These are phyloP conservation scores for Spodoptera picta DNA, from an alignment of 2,888 invertebrate genomes.

Conservation along the genomic window DNA sequence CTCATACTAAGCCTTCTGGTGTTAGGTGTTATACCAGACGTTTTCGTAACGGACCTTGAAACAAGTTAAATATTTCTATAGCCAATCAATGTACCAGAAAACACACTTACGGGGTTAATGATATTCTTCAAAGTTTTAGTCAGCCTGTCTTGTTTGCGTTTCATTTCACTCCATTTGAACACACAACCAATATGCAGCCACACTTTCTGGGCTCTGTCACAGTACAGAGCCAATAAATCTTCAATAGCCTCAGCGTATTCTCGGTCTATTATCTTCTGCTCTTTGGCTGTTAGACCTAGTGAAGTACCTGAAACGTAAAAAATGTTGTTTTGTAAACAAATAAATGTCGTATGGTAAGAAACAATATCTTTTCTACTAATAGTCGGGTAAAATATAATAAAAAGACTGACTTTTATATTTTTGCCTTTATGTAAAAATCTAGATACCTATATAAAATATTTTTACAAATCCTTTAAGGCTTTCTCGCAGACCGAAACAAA, in stretches of 20 bases:
- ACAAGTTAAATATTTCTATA: too few species aligned
- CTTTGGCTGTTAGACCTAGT: constrained; percentile 14
- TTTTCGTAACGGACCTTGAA: too few species aligned
- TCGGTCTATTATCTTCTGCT: constrained; percentile 10
- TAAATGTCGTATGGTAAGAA: background rate
- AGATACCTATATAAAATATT: too few species aligned
- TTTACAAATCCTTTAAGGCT: too few species aligned
- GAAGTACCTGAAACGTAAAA: constrained; percentile 25
- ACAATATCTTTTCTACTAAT: too few species aligned
- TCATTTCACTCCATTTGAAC: constrained; percentile 22
- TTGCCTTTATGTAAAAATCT: too few species aligned
- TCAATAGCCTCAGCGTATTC: constrained; percentile 13
- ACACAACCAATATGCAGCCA: constrained; percentile 23
- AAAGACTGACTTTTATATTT: too few species aligned
- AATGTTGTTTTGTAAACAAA: too few species aligned
- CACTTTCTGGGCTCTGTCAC: constrained; percentile 18
- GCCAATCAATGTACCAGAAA: background rate
- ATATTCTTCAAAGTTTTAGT: constrained; percentile 8
- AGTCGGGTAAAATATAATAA: too few species aligned
- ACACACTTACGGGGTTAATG: constrained; percentile 7
- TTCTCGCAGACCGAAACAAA: too few species aligned
- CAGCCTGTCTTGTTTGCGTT: constrained; percentile 14
- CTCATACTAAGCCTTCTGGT: too few species aligned
- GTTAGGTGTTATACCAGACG: too few species aligned
- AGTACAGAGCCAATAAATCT: constrained; percentile 10